Percentiles rank a stretch among this genome's conserved stretches.
Conservation (phyloP, 2,888 invertebrate genomes). For the Drosophila atripex region DNA sequence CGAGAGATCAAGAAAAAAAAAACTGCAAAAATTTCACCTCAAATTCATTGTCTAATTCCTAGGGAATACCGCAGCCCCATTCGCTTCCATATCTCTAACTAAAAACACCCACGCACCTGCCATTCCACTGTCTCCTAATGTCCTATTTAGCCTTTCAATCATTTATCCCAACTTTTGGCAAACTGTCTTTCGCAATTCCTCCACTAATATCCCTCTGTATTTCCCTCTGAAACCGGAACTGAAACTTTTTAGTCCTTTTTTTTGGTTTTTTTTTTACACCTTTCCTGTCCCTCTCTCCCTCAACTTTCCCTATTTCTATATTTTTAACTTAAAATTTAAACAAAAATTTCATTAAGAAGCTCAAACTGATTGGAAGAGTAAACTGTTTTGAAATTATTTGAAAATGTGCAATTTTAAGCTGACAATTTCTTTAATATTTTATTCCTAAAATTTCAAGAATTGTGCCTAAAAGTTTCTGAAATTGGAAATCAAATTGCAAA, state of each 20-base stretch:
- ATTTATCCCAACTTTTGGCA: background rate
- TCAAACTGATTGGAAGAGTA: background rate
- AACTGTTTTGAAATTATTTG: background rate
- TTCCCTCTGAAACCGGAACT: slow-evolving; percentile 65
- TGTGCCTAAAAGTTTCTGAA: background rate
- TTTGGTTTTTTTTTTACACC: slow-evolving; percentile 6
- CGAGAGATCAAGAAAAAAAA: background rate
- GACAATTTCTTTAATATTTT: background rate
- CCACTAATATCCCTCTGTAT: background rate
- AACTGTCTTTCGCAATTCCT: background rate
- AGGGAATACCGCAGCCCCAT: slow-evolving; percentile 21
- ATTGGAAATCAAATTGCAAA: background rate
- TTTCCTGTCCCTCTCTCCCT: background rate
- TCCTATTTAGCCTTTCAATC: background rate
- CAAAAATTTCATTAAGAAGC: background rate
- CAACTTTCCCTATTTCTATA: background rate
- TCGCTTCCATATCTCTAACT: slow-evolving; percentile 12
- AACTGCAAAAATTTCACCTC: slow-evolving; percentile 43
- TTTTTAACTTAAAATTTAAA: background rate
- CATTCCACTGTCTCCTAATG: slow-evolving; percentile 2
- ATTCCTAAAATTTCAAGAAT: background rate
- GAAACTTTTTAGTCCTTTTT: slow-evolving; percentile 44
- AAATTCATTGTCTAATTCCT: slow-evolving; percentile 35
- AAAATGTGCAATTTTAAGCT: background rate
- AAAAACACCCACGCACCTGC: slow-evolving; percentile 16